phyloP scores from a whole-genome alignment of 2,888 invertebrate genomes.

The Melanostoma scalare region DNA sequence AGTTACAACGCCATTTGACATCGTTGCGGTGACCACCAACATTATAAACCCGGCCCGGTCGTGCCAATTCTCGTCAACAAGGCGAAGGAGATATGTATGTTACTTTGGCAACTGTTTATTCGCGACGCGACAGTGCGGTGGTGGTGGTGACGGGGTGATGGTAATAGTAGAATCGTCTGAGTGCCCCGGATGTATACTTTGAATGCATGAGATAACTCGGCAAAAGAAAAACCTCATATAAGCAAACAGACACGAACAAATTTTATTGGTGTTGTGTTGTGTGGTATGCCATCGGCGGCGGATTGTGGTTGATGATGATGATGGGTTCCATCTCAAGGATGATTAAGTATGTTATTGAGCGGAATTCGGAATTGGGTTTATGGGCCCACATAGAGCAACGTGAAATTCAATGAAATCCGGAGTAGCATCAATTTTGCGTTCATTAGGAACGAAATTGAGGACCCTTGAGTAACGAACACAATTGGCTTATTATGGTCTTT shows the following conservation, averaged over 20 bases:
- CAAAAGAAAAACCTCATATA: conserved; percentile 38
- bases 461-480: conserved; percentile 20
- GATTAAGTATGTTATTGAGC: conserved; percentile 49
- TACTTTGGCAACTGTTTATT: conserved; percentile 19
- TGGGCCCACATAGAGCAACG: conserved; percentile 44
- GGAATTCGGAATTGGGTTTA: conserved; percentile 57
- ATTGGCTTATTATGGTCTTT: conserved; percentile 21
- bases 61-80: conserved; percentile 45
- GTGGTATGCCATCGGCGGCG: conserved; percentile 32
- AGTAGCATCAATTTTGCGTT: conserved; percentile 40
- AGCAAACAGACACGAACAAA: conserved; percentile 24
- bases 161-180: conserved; percentile 3
- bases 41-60: conserved; percentile 6
- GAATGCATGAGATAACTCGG: conserved; percentile 56
- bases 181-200: conserved; percentile 56
- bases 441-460: conserved; percentile 51
- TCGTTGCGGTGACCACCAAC: conserved; percentile 60
- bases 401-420: conserved; percentile 29
- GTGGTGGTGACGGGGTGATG: conserved; percentile 10
- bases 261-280: conserved; percentile 32
- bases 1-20: conserved; percentile 60
- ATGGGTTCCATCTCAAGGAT: conserved; percentile 31
- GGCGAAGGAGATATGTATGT: conserved; percentile 25
- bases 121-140: conserved; percentile 12
- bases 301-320: conserved; percentile 18